phyloP scores from a whole-genome alignment of 92 coral and sea anemone genomes.

The Palythoa caribaeorum region DNA sequence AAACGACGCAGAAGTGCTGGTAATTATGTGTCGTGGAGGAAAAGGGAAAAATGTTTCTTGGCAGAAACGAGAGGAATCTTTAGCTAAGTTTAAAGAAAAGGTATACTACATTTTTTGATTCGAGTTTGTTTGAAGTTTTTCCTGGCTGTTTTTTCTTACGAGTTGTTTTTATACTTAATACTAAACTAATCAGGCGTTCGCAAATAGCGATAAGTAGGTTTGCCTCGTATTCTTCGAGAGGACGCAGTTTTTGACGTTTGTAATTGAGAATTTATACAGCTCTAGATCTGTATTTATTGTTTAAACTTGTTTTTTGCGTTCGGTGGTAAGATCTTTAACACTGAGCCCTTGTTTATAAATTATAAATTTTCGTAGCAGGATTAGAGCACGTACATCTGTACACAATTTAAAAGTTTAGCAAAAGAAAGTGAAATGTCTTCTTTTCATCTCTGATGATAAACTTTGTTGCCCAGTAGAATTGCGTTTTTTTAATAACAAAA shows the following conservation, averaged over 20 bases:
- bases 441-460: not conserved
- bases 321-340: too few relatives aligned
- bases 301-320: too few relatives aligned
- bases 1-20: slow-evolving; percentile 69
- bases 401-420: not conserved
- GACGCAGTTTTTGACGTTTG: too few relatives aligned
- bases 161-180: too few relatives aligned
- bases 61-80: slow-evolving; percentile 56
- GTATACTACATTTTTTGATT: slow-evolving; percentile 28
- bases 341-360: not conserved
- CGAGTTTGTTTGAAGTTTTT: not conserved
- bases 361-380: not conserved
- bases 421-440: not conserved
- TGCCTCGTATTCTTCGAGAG: too few relatives aligned
- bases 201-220: too few relatives aligned
- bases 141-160: too few relatives aligned
- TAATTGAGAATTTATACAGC: too few relatives aligned
- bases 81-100: slow-evolving; percentile 76
- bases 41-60: slow-evolving; percentile 71
- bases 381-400: not conserved
- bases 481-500: not conserved
- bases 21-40: slow-evolving; percentile 79
- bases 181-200: too few relatives aligned
- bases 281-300: too few relatives aligned
- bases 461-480: not conserved